Conservation (phyloP, 2,797 vertebrate genomes). For the Acropternis orthonyx region DNA sequence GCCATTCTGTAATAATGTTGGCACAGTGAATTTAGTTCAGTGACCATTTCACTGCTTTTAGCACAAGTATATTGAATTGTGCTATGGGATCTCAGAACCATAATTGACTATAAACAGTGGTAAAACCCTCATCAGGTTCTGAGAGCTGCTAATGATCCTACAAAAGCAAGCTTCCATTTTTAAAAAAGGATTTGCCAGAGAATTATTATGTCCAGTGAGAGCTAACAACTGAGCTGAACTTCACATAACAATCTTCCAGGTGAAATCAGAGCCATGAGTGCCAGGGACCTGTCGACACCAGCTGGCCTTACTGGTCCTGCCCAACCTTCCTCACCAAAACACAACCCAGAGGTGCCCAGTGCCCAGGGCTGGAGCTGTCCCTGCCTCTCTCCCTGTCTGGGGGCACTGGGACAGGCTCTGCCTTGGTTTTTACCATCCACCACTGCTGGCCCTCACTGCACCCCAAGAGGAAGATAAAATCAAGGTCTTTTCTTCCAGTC, state of each 20-base stretch:
- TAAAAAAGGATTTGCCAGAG: background rate
- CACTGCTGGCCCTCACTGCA: accelerated
- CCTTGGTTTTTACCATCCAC: too few species aligned
- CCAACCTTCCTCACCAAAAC: background rate
- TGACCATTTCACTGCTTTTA: background rate
- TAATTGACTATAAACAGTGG: accelerated
- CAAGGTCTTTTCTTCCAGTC: background rate
- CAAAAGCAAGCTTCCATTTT: background rate
- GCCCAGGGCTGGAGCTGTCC: background rate
- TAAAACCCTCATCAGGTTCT: background rate
- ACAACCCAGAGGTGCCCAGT: background rate
- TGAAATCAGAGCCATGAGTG: background rate
- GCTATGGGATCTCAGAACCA: background rate
- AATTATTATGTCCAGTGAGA: background rate
- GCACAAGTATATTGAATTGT: background rate
- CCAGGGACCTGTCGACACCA: background rate
- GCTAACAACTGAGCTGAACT: background rate
- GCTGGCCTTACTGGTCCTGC: background rate
- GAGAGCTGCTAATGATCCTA: background rate
- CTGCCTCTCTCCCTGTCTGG: background rate
- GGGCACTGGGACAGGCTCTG: too few species aligned
- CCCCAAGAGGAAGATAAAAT: background rate
- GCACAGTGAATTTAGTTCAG: background rate
- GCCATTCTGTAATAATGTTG: background rate
- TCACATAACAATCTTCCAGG: accelerated